Conservation (phyloP, 2,797 vertebrate species). For the Aratinga solstitialis region DNA sequence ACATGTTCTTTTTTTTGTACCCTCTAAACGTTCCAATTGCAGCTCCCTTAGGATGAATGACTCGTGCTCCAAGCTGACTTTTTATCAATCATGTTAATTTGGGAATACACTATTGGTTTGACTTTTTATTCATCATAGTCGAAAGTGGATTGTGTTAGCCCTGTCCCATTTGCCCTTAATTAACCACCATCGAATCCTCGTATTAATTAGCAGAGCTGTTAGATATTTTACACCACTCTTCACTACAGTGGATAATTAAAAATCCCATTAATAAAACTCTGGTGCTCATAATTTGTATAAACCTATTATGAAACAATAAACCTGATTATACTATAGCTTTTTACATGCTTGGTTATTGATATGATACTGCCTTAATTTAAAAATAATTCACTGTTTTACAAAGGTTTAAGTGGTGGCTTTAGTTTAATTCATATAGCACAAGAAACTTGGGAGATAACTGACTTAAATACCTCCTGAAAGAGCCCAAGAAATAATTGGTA, state of each 20-base stretch:
- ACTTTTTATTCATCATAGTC: conserved; percentile 76
- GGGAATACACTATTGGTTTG: conserved; percentile 86
- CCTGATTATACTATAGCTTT: conserved; percentile 45
- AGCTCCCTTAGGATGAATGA: conserved; percentile 52
- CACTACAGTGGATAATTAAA: conserved; percentile 90
- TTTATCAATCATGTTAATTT: conserved; percentile 84
- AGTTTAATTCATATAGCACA: not conserved
- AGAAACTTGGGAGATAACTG: not conserved
- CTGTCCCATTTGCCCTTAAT: conserved; percentile 95
- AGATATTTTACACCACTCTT: conserved; percentile 92
- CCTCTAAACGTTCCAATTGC: conserved; percentile 57
- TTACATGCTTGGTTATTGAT: conserved; percentile 33
- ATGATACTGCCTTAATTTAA: conserved; percentile 14
- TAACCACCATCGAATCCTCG: conserved; percentile 89
- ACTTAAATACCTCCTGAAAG: not conserved
- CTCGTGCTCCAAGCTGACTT: conserved; percentile 70
- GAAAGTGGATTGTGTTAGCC: conserved; percentile 82
- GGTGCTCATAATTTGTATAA: conserved; percentile 77
- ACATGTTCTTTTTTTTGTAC: conserved; percentile 28
- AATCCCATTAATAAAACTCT: conserved; percentile 89
- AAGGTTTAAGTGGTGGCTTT: not conserved
- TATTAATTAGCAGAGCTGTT: conserved; percentile 94
- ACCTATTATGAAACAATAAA: conserved; percentile 73
- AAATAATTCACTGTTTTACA: not conserved
- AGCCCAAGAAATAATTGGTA: not conserved